Conservation (phyloP, 2,797 vertebrate species). For the Lagorchestes hirsutus region DNA sequence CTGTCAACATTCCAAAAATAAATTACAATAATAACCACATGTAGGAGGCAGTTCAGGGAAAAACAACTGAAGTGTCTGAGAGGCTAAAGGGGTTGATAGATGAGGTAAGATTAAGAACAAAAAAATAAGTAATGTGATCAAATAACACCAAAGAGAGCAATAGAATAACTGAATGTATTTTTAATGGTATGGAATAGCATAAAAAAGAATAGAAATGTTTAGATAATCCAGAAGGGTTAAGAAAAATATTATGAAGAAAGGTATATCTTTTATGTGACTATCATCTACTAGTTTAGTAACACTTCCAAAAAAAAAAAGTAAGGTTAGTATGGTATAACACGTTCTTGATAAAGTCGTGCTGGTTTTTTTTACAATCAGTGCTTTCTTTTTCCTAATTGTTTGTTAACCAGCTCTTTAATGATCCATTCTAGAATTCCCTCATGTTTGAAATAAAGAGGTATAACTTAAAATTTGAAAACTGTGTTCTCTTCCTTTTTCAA, state of each 20-base stretch:
- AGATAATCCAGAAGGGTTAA: background rate
- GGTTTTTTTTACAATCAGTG: background rate
- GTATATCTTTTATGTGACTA: background rate
- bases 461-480: background rate
- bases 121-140: conserved; percentile 33
- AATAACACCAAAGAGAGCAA: background rate
- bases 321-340: background rate
- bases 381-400: background rate
- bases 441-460: background rate
- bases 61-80: conserved; percentile 44
- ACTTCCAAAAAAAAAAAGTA: background rate
- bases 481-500: background rate
- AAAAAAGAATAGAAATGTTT: background rate
- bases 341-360: background rate
- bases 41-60: conserved; percentile 41
- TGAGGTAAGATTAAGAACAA: conserved; percentile 42
- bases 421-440: background rate
- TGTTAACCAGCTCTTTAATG: background rate
- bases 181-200: background rate
- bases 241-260: background rate
- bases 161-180: background rate
- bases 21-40: conserved; percentile 59
- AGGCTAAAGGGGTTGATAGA: conserved; percentile 47
- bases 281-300: background rate
- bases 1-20: conserved; percentile 63